Evolutionary conservation across 2,888 invertebrate genomes (phyloP).

Genomic region (Catocala nupta): DNA sequence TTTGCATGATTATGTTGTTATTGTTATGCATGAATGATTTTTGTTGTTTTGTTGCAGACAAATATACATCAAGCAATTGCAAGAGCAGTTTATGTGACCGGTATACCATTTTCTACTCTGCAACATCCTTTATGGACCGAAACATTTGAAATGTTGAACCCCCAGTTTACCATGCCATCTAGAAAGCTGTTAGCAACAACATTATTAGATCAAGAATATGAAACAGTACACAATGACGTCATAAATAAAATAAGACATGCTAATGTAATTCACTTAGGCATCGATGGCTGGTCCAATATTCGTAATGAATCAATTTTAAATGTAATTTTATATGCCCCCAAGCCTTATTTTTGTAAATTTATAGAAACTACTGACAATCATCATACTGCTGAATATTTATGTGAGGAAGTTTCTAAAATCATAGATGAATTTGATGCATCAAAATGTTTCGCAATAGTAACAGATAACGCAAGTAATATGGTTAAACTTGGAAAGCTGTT

Average conservation of each 20-base stretch:
- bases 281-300: conserved; percentile 4
- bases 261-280: conserved; percentile 2
- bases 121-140: conserved; percentile 1
- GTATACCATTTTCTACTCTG: conserved; percentile 4
- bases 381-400: conserved; percentile 3
- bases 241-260: conserved; percentile 3
- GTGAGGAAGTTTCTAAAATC: conserved; percentile 3
- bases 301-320: conserved; percentile 1
- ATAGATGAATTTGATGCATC: conserved; percentile 1
- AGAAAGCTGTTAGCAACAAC: conserved; percentile 2
- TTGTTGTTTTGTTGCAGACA: conserved; percentile 8
- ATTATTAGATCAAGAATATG: conserved; percentile 1
- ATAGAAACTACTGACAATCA: not conserved
- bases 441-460: conserved; percentile 2
- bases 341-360: conserved; percentile 4
- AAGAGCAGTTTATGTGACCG: not conserved
- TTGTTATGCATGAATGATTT: conserved; percentile 6
- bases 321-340: conserved; percentile 1
- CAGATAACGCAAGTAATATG: conserved; percentile 1
- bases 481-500: conserved; percentile 3
- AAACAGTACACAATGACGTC: not conserved
- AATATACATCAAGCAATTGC: conserved; percentile 11
- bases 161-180: not conserved
- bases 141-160: not conserved
- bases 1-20: not conserved